Evolutionary conservation across 2,888 invertebrate genomes (phyloP).

Genomic region (Coleophora deauratella): DNA sequence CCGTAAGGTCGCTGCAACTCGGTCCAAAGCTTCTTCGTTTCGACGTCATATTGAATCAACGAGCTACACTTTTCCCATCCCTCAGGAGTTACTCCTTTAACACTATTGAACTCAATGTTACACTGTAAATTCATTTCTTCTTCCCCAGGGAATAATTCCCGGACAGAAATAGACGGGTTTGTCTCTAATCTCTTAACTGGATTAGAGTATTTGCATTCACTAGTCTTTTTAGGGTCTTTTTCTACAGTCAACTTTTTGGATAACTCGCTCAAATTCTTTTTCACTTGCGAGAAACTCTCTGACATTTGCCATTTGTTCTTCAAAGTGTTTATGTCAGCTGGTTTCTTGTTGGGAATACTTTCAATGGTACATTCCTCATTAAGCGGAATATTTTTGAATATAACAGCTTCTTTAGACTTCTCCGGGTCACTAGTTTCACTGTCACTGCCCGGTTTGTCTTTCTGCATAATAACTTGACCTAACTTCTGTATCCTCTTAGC

Average conservation of each 20-base stretch:
- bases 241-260: conserved; percentile 54
- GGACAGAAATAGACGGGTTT: conserved; percentile 87
- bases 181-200: conserved; percentile 80
- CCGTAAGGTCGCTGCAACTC: conserved; percentile 90
- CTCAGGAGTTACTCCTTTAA: conserved; percentile 83
- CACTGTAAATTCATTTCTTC: conserved; percentile 86
- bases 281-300: conserved; percentile 66
- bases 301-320: conserved; percentile 71
- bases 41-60: conserved; percentile 85
- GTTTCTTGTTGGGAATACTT: conserved; percentile 62
- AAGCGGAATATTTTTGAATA: conserved; percentile 59
- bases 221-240: conserved; percentile 53
- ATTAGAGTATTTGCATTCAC: conserved; percentile 66
- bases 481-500: conserved; percentile 60
- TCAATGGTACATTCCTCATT: conserved; percentile 77
- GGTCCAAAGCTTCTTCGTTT: conserved; percentile 87
- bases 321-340: conserved; percentile 60
- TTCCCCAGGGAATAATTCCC: conserved; percentile 87
- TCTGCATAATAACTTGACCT: conserved; percentile 51
- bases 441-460: conserved; percentile 36
- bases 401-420: conserved; percentile 31
- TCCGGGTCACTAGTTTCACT: conserved; percentile 41
- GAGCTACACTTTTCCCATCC: conserved; percentile 89
- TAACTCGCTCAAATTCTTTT: conserved; percentile 62
- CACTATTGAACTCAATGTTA: conserved; percentile 82